phyloP scores from a whole-genome alignment of 2,888 invertebrate genomes.

The Gibbula magus region DNA sequence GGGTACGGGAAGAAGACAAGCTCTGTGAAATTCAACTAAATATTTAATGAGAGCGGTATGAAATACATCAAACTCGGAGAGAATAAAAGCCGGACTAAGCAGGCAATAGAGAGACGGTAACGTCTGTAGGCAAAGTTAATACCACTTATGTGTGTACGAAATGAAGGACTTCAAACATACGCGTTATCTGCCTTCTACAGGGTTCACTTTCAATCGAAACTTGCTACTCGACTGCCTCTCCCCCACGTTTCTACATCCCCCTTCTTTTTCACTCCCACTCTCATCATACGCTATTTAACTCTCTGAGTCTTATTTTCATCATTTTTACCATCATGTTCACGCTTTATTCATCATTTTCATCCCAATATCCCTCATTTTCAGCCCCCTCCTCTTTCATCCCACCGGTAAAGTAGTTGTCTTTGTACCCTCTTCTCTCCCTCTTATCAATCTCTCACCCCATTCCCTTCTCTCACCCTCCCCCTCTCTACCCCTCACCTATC shows the following conservation, averaged over 20 bases:
- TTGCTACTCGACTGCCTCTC: neutral
- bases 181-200: neutral
- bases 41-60: neutral
- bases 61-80: neutral
- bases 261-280: neutral
- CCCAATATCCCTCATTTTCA: too few relatives aligned
- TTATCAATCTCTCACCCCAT: neutral
- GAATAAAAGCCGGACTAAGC: neutral
- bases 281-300: too few relatives aligned
- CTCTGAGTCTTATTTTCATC: too few relatives aligned
- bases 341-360: too few relatives aligned
- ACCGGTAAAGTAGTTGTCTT: too few relatives aligned
- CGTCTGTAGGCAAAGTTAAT: conserved; percentile 1
- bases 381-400: too few relatives aligned
- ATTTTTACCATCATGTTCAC: too few relatives aligned
- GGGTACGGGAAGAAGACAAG: neutral
- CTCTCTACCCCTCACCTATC: neutral
- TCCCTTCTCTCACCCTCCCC: neutral
- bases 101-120: neutral
- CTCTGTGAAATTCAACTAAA: neutral
- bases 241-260: neutral
- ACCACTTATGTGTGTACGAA: neutral
- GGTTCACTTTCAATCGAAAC: neutral
- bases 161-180: conserved; percentile 12
- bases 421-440: too few relatives aligned